Evolutionary conservation across 1,140 invertebrate genomes (phyloP).

Genomic region (Mylabris phalerata): DNA sequence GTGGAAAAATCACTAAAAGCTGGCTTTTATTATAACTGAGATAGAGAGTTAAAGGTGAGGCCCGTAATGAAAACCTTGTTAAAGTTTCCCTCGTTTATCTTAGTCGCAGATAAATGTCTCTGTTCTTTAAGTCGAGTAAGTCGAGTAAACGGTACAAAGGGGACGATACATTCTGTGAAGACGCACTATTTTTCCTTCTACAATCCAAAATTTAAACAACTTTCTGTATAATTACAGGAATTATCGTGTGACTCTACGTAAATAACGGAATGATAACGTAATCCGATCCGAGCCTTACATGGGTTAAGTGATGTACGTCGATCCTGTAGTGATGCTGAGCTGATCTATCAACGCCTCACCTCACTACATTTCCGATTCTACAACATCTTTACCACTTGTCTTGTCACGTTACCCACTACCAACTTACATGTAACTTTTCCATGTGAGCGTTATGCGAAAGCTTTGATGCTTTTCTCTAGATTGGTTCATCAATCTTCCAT

Average conservation of each 20-base stretch:
- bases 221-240: too few relatives aligned
- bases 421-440: neutral
- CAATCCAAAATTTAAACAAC: too few relatives aligned
- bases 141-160: too few relatives aligned
- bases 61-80: too few relatives aligned
- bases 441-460: constrained; percentile 11
- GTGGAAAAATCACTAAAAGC: too few relatives aligned
- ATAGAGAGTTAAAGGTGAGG: too few relatives aligned
- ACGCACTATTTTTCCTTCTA: too few relatives aligned
- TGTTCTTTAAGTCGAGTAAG: too few relatives aligned
- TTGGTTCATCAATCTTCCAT: constrained; percentile 24
- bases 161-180: too few relatives aligned
- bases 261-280: constrained; percentile 17
- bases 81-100: too few relatives aligned
- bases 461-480: constrained; percentile 25
- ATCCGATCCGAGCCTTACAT: constrained; percentile 19
- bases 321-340: constrained; percentile 12
- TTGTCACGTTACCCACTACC: constrained; percentile 21
- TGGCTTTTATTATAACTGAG: too few relatives aligned
- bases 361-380: constrained; percentile 20
- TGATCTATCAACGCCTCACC: constrained; percentile 26
- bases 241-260: neutral
- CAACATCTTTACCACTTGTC: constrained; percentile 26
- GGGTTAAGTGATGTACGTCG: constrained; percentile 20
- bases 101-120: too few relatives aligned